A percentile compares a stretch with the other conserved stretches of the same genome.
Evolutionary conservation across 2,888 invertebrate species (phyloP).

Genomic region (Callyntrura sp.): DNA sequence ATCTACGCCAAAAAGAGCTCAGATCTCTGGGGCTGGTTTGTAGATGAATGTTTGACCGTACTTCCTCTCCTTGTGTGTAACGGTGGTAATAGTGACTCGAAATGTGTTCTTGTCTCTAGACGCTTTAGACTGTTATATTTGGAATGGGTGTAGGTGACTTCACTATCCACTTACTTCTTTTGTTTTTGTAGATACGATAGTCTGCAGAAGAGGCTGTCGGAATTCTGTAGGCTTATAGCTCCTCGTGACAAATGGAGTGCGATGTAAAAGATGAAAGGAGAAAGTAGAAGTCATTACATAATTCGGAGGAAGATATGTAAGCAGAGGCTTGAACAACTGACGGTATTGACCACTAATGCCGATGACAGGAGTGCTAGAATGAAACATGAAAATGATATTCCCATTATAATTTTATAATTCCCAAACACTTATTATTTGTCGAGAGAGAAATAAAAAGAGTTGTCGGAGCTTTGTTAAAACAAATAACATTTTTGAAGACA

Average conservation of each 20-base stretch:
- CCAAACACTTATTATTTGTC: no score
- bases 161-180: neutral
- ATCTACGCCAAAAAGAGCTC: neutral
- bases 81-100: neutral
- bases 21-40: no score
- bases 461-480: no score
- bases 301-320: neutral
- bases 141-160: no score
- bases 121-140: neutral
- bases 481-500: no score
- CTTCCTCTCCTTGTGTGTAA: no score
- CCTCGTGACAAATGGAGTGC: neutral
- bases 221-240: neutral
- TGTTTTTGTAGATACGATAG: neutral
- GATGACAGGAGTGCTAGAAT: slow-evolving; percentile 11
- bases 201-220: neutral
- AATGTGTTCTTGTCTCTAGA: neutral
- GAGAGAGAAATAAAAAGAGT: no score
- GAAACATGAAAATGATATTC: neutral
- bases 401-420: neutral
- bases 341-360: neutral
- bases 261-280: neutral
- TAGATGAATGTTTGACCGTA: no score
- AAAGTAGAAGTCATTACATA: neutral
- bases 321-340: neutral